Evolutionary conservation across 1,140 invertebrate genomes (phyloP).

Genomic region (Neotoxoptera formosana): DNA sequence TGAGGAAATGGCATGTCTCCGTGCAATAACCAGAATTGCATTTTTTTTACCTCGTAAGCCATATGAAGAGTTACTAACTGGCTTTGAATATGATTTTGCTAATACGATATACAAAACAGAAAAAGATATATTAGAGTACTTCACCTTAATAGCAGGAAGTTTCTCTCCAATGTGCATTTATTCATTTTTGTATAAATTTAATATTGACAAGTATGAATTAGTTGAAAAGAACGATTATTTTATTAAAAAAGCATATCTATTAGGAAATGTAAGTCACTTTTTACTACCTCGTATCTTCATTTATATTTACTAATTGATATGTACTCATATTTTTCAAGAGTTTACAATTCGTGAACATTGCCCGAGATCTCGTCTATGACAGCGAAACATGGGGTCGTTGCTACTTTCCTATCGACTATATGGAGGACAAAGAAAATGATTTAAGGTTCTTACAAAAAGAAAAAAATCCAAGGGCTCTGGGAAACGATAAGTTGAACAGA

Average conservation of each 20-base stretch:
- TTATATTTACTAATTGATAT: neutral
- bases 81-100: neutral
- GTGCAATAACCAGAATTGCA: neutral
- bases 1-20: no score
- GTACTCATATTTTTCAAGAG: neutral
- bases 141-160: constrained; percentile 24
- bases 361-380: neutral
- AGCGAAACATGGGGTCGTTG: constrained; percentile 21
- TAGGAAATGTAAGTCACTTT: neutral
- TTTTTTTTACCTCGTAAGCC: neutral
- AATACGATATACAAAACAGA: neutral
- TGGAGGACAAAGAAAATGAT: constrained; percentile 37
- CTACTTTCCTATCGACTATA: constrained; percentile 25
- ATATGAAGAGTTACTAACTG: neutral
- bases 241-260: neutral
- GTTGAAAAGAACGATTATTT: neutral
- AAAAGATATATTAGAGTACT: neutral
- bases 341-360: neutral
- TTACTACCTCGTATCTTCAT: neutral
- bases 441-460: no score
- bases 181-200: neutral
- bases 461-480: no score
- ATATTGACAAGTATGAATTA: neutral
- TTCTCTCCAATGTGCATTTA: neutral
- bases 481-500: no score